Conservation (phyloP, 2,888 invertebrate species). For the Tanytarsus gracilentus region DNA sequence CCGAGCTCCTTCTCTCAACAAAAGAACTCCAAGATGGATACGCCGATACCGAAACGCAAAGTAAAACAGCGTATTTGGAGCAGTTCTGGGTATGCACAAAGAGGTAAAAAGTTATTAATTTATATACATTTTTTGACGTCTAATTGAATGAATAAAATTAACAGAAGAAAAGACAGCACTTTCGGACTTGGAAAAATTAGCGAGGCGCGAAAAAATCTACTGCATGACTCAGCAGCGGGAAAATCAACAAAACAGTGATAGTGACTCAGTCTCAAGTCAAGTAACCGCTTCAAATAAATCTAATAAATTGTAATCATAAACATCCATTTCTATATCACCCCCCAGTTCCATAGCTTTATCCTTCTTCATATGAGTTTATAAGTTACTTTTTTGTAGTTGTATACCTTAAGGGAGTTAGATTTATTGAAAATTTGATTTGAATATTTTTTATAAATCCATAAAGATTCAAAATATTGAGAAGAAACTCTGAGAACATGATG, state of each 20-base stretch:
- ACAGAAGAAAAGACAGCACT: constrained; percentile 40
- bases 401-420: neutral
- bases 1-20: constrained; percentile 45
- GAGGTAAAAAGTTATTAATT: constrained; percentile 6
- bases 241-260: constrained; percentile 43
- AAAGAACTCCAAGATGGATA: constrained; percentile 46
- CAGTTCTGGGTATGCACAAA: constrained; percentile 47
- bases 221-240: constrained; percentile 44
- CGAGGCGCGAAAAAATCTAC: constrained; percentile 46
- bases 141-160: constrained; percentile 32
- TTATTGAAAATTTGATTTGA: neutral
- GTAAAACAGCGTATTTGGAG: constrained; percentile 53
- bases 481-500: constrained; percentile 19
- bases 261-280: constrained; percentile 29
- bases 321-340: neutral
- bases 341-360: neutral
- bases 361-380: neutral
- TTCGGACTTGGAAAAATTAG: constrained; percentile 60
- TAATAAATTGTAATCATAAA: constrained; percentile 30
- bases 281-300: constrained; percentile 9
- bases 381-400: neutral
- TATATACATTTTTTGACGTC: constrained; percentile 31
- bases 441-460: neutral
- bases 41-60: constrained; percentile 44
- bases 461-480: constrained; percentile 19